Percentiles rank a stretch among this genome's conserved stretches.
These are phyloP conservation scores for Salvelinus sp. DNA, from an alignment of 2,113 vertebrate genomes.

Conservation along the genomic window DNA sequence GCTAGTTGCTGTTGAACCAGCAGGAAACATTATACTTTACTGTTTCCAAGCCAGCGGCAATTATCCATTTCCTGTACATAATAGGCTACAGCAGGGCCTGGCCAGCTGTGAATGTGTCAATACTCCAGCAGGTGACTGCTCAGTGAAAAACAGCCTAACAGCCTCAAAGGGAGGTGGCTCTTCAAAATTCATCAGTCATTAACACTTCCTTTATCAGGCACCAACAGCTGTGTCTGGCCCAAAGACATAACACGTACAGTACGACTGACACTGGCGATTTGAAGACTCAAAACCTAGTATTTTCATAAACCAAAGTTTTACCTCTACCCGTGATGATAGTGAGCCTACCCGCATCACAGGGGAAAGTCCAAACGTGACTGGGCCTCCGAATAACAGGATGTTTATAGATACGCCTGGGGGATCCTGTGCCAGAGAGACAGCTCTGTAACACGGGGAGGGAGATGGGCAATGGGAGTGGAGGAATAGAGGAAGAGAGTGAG, in stretches of 20 bases:
- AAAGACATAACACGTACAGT: not conserved
- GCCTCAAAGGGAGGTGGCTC: too few relatives aligned
- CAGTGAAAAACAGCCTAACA: slow-evolving; percentile 2
- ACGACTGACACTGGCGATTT: not conserved
- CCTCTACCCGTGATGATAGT: not conserved
- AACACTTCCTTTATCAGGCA: not conserved
- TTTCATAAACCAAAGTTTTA: not conserved
- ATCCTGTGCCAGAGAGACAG: slow-evolving; percentile 38
- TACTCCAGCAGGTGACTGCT: not conserved
- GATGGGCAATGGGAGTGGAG: slow-evolving; percentile 10
- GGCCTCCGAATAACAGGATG: slow-evolving; percentile 71
- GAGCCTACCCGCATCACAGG: slow-evolving; percentile 4
- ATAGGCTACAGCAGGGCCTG: not conserved
- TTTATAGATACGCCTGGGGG: slow-evolving; percentile 52
- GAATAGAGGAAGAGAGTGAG: slow-evolving; percentile 18
- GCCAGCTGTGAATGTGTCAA: slow-evolving; percentile 41
- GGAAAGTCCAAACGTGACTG: slow-evolving; percentile 48
- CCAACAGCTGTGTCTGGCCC: not conserved
- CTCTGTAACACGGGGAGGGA: slow-evolving; percentile 34
- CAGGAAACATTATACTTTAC: slow-evolving; percentile 4
- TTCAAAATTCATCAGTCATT: not conserved
- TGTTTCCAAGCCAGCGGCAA: not conserved
- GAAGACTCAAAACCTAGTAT: not conserved
- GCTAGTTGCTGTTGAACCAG: not conserved
- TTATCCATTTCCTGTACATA: not conserved